Conservation (phyloP, 2,797 vertebrate species). For the Malurus splendens region DNA sequence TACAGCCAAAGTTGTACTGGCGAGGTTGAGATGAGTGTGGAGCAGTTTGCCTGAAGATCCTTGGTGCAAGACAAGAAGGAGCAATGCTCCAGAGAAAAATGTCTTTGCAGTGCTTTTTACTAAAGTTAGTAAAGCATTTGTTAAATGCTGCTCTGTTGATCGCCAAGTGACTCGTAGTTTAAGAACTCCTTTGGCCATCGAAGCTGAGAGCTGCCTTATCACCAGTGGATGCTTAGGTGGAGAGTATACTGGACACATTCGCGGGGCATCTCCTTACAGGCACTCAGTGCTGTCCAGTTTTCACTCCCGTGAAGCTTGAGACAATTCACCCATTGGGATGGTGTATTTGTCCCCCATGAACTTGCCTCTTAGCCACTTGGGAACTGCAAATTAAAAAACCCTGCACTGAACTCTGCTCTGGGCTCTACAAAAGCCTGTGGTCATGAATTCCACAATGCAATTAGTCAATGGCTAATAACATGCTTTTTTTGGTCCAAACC, state of each 20-base stretch:
- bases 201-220: not conserved
- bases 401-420: not conserved
- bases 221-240: not conserved
- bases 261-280: not conserved
- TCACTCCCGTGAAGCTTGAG: not conserved
- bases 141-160: not conserved
- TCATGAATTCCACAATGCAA: not conserved
- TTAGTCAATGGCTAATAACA: not conserved
- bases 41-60: not conserved
- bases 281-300: not conserved
- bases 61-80: not conserved
- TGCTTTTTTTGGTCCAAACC: not conserved
- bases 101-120: not conserved
- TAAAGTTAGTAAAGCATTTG: not conserved
- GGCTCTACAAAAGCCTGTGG: not conserved
- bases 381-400: not conserved
- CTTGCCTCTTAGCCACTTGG: not conserved
- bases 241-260: not conserved
- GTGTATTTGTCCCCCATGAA: rapidly evolving
- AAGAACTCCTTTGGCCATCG: not conserved
- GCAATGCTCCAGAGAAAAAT: not conserved
- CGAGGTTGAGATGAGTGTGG: not conserved
- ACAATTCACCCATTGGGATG: not conserved
- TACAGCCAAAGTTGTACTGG: not conserved
- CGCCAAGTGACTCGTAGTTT: not conserved